These are phyloP conservation scores for Pilophorus perplexus DNA, from an alignment of 2,888 invertebrate species.

Conservation along the genomic window DNA sequence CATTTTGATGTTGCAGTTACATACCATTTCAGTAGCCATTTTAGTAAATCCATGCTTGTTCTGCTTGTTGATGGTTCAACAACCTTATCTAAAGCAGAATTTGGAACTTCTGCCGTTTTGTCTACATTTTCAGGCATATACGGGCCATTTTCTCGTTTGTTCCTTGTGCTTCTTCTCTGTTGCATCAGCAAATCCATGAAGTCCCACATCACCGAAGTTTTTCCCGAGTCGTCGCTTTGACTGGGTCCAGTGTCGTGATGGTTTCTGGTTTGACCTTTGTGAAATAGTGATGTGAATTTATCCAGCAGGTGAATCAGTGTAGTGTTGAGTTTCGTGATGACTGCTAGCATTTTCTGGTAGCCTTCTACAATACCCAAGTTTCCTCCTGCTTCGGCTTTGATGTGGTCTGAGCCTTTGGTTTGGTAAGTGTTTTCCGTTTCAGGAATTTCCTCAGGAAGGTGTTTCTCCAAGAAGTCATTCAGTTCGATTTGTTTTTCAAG, in stretches of 20 bases:
- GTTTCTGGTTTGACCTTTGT: background rate
- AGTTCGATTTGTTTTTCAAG: slow-evolving; percentile 14
- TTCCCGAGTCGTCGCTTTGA: background rate
- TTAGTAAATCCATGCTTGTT: background rate
- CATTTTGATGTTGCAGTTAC: background rate
- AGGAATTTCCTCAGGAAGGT: background rate
- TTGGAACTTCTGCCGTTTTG: background rate
- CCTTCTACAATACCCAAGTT: too few species aligned
- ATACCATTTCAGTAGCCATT: slow-evolving; percentile 21
- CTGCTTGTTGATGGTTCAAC: background rate
- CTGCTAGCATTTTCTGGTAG: slow-evolving; percentile 2
- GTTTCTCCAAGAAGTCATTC: background rate
- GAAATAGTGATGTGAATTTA: background rate
- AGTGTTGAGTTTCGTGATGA: slow-evolving; percentile 14
- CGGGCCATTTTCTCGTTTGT: background rate
- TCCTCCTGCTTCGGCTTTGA: too few species aligned
- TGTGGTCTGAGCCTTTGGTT: background rate
- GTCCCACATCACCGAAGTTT: slow-evolving; percentile 8
- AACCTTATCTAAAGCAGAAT: background rate
- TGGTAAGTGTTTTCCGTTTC: background rate
- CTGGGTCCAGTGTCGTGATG: background rate
- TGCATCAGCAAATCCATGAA: slow-evolving; percentile 21
- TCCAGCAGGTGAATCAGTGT: slow-evolving; percentile 7
- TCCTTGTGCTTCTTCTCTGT: background rate
- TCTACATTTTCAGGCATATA: too few species aligned